These are phyloP conservation scores for Alectura lathami DNA, from an alignment of 2,113 vertebrate genomes.

Conservation along the genomic window DNA sequence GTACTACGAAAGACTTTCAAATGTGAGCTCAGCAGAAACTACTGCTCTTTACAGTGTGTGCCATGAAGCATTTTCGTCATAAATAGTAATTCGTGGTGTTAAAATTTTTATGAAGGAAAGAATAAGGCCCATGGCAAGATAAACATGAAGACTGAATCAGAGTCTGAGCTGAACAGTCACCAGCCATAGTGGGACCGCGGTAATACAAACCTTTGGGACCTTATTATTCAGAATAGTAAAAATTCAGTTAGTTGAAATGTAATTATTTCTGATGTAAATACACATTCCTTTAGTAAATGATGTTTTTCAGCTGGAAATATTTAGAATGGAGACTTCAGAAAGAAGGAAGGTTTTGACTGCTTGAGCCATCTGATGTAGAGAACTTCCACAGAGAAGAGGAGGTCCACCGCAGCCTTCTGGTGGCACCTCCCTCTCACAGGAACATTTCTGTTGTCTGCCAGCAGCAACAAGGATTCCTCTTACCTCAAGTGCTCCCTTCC, in stretches of 20 bases:
- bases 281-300: background rate
- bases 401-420: background rate
- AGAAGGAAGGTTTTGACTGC: background rate
- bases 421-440: fast-evolving
- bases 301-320: background rate
- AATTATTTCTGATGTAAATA: background rate
- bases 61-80: background rate
- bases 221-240: background rate
- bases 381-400: background rate
- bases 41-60: background rate
- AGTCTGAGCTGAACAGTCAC: background rate
- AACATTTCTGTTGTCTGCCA: background rate
- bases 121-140: background rate
- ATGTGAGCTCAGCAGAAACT: background rate
- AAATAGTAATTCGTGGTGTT: background rate
- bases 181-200: background rate
- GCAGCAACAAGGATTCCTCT: background rate
- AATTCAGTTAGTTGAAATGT: background rate
- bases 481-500: background rate
- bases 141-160: too few relatives aligned
- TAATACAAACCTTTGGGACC: background rate
- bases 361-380: too few relatives aligned
- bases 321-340: background rate
- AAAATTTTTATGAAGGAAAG: background rate
- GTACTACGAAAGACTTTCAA: background rate